phyloP scores from a whole-genome alignment of 64 coral and sea anemone species.

The Dendrophyllia cribrosa region DNA sequence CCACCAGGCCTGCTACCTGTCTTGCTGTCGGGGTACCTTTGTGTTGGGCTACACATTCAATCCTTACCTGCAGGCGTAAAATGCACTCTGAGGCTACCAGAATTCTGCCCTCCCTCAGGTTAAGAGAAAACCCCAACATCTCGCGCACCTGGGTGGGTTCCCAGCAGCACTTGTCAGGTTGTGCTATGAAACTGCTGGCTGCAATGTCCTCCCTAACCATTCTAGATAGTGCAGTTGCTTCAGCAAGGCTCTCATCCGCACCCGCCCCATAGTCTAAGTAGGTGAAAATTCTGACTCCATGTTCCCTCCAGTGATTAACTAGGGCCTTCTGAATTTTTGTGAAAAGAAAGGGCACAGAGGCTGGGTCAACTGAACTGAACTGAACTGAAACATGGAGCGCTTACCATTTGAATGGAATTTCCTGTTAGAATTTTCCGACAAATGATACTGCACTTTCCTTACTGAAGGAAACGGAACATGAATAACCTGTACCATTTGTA shows the following conservation, averaged over 20 bases:
- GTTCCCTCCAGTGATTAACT: constrained; percentile 25
- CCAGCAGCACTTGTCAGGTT: constrained; percentile 55
- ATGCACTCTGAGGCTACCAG: constrained; percentile 28
- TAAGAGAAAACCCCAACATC: constrained; percentile 57
- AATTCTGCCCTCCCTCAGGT: constrained; percentile 46
- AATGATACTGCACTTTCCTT: no score
- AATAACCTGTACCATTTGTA: no score
- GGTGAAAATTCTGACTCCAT: constrained; percentile 31
- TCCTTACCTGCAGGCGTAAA: background rate
- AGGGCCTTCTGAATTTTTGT: no score
- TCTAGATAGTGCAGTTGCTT: background rate
- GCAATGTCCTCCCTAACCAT: constrained; percentile 7
- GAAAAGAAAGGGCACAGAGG: no score
- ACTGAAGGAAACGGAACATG: no score
- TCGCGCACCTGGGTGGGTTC: constrained; percentile 50
- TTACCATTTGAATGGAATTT: no score
- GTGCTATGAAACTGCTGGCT: constrained; percentile 33
- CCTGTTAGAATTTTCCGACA: no score
- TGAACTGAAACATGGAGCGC: background rate
- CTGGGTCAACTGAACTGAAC: background rate
- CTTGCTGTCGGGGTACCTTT: background rate
- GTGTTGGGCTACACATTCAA: background rate
- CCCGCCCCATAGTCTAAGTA: constrained; percentile 45
- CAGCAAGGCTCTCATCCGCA: background rate
- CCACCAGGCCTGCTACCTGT: no score